Evolutionary conservation across 92 coral and sea anemone genomes (phyloP), one percentile per base, ranked within the genome.

Genomic region (Heliopora coerulea): DNA sequence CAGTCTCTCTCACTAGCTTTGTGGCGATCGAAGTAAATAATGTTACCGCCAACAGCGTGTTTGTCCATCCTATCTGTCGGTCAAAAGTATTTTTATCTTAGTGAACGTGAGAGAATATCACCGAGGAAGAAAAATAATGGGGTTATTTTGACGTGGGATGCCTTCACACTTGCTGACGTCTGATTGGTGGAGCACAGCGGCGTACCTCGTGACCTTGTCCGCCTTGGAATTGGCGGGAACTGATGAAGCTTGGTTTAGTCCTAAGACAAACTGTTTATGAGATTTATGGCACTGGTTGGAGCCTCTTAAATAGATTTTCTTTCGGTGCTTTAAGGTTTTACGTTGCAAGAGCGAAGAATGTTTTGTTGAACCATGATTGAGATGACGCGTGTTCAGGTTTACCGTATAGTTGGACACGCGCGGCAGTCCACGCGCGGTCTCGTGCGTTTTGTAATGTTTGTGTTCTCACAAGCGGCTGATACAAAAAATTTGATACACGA

Each of bases 381-480:
- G 14, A 58, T 58, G 33, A 33, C 60, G 19, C 60, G 60, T 54
- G 60, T 37, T 5, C 12, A n/a, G n/a, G n/a, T n/a, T n/a, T n/a
- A n/a, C n/a, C n/a, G n/a, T n/a, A n/a, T n/a, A n/a, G 60, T 15
- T 10, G 25, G 15, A 42, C 54, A 9, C 69, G 69, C 14, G 49
- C 35, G 69, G 10, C 10, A 3, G 14, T 25, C 46, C 49, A 33
- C 69, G 49, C 18, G 27, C 18, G 18, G 0, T 13, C 29, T 19
- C 60, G n/a, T n/a, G n/a, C n/a, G n/a, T n/a, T n/a, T n/a, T n/a
- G n/a, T n/a, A n/a, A n/a, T n/a, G n/a, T n/a, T n/a, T n/a, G n/a
- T n/a, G n/a, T n/a, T n/a, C n/a, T n/a, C n/a, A n/a, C n/a, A n/a
- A n/a, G n/a, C n/a, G n/a, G n/a, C n/a, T n/a, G n/a, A n/a, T n/a